Evolutionary conservation across 2,797 vertebrate species (phyloP).

Genomic region (Hirundo rustica): DNA sequence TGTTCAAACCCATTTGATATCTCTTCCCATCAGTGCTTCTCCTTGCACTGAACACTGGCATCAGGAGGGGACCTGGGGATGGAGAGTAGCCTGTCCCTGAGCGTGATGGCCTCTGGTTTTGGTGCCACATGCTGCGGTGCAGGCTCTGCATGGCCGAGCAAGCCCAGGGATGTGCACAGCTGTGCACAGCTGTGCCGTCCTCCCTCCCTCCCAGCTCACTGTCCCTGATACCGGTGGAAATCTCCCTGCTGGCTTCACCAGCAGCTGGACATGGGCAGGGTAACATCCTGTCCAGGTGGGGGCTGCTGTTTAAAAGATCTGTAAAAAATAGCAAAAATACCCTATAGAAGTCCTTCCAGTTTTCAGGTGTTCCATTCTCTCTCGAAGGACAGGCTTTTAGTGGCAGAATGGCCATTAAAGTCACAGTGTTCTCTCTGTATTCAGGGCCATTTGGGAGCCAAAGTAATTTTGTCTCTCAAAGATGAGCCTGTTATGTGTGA

Average conservation of each 20-base stretch:
- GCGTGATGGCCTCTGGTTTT: rapidly evolving
- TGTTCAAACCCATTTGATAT: neutral
- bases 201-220: neutral
- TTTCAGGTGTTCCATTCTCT: neutral
- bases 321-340: neutral
- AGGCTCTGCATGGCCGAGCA: neutral
- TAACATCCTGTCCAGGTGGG: neutral
- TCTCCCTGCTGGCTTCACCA: rapidly evolving
- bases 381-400: neutral
- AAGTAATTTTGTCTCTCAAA: neutral
- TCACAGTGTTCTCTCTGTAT: rapidly evolving
- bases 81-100: neutral
- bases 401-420: neutral
- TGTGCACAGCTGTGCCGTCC: neutral
- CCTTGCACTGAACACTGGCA: neutral
- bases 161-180: neutral
- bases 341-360: neutral
- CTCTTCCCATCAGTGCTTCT: neutral
- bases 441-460: neutral
- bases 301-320: neutral
- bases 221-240: neutral
- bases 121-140: neutral
- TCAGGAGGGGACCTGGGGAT: neutral
- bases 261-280: neutral
- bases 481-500: neutral